Conservation (phyloP, 2,113 vertebrate genomes). For the Sula dactylatra region DNA sequence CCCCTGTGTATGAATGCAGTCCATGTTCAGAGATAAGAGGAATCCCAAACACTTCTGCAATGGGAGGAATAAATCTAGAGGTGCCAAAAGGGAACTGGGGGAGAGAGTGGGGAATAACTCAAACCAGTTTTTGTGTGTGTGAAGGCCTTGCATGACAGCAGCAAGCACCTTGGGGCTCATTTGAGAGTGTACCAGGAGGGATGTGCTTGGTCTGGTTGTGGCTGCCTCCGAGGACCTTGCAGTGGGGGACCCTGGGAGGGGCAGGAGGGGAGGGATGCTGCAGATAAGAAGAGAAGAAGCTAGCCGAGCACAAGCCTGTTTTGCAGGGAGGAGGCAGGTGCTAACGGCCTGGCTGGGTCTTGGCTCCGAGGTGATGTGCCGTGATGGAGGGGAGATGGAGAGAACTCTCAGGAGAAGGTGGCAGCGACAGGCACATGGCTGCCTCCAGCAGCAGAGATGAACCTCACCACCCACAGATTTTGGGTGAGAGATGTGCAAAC, state of each 20-base stretch:
- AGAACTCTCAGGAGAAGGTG: background rate
- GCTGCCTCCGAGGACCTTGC: background rate
- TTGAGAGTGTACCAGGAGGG: background rate
- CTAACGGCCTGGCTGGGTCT: background rate
- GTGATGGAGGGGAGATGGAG: background rate
- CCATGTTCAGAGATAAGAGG: background rate
- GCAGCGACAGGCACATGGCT: accelerated
- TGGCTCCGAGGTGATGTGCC: background rate
- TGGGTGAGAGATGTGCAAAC: background rate
- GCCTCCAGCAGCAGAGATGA: background rate
- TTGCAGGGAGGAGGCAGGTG: background rate
- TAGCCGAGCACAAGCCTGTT: background rate
- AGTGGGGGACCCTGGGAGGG: background rate
- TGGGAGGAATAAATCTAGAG: background rate
- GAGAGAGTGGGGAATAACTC: background rate
- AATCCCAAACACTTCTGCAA: slow-evolving; percentile 42
- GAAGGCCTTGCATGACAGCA: accelerated
- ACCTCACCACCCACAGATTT: background rate
- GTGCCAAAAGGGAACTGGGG: background rate
- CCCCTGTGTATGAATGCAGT: background rate
- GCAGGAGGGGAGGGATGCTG: background rate
- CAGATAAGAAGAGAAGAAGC: background rate
- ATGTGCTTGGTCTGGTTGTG: background rate
- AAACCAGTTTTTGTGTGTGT: background rate
- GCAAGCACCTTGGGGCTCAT: background rate